These are phyloP conservation scores for Hippocampus mohnikei DNA, from an alignment of 2,113 vertebrate species.

Conservation along the genomic window DNA sequence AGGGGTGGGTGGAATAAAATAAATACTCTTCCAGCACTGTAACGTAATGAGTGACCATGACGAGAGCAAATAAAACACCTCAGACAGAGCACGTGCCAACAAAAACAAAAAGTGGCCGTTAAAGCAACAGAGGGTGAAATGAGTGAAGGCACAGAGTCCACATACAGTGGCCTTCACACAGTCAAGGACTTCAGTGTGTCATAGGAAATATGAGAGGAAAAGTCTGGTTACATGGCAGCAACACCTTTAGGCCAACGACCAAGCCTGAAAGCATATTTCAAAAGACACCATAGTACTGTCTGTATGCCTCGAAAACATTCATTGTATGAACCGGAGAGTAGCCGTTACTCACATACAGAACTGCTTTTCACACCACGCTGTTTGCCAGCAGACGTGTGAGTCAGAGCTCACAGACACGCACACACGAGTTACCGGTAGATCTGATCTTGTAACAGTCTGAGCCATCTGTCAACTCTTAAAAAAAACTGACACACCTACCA, in stretches of 20 bases:
- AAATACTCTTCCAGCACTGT: conserved; percentile 27
- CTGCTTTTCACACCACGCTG: conserved; percentile 8
- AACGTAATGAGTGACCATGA: conserved; percentile 34
- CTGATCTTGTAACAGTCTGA: conserved; percentile 15
- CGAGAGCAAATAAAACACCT: conserved; percentile 60
- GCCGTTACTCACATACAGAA: conserved; percentile 28
- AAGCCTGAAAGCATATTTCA: conserved; percentile 31
- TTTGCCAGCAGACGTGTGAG: conserved; percentile 21
- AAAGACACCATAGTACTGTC: conserved; percentile 5
- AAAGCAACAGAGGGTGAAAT: conserved; percentile 43
- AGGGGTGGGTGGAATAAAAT: not conserved
- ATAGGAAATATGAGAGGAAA: not conserved
- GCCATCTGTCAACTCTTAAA: not conserved
- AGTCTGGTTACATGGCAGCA: conserved; percentile 32
- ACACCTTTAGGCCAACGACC: conserved; percentile 14
- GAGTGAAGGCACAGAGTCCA: conserved; percentile 28
- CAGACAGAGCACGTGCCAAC: conserved; percentile 45
- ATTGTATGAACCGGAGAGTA: conserved; percentile 23
- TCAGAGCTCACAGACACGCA: conserved; percentile 27
- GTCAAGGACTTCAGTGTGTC: conserved; percentile 22
- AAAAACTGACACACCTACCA: conserved; percentile 15
- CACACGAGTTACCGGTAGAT: not conserved
- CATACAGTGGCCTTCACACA: conserved; percentile 34
- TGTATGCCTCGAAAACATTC: conserved; percentile 15
- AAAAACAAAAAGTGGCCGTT: conserved; percentile 43